These are phyloP conservation scores for Drosophila merina DNA, from an alignment of 2,888 invertebrate genomes.

Conservation along the genomic window DNA sequence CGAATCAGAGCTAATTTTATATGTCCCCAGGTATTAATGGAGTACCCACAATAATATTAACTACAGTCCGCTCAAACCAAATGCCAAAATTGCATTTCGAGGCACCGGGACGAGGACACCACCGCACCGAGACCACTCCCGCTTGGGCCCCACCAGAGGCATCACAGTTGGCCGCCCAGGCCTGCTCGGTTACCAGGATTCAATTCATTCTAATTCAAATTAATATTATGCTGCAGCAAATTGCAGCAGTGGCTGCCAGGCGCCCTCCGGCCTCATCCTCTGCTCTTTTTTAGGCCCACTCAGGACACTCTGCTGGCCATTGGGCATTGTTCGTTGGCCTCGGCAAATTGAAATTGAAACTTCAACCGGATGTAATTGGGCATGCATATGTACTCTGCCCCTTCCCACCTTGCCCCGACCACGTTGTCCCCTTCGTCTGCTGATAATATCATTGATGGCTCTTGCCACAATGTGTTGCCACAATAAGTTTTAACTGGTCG, in stretches of 20 bases:
- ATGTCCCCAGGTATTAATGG: constrained; percentile 13
- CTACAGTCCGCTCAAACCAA: constrained; percentile 6
- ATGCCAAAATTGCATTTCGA: constrained; percentile 42
- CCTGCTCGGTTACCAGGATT: constrained; percentile 9
- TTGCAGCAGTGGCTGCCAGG: constrained; percentile 43
- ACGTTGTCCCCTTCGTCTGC: constrained; percentile 2
- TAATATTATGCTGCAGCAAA: constrained; percentile 71
- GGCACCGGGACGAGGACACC: constrained; percentile 4
- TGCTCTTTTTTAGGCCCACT: constrained; percentile 40
- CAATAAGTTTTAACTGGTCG: constrained; percentile 75
- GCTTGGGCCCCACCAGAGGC: constrained; percentile 2
- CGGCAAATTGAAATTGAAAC: constrained; percentile 78
- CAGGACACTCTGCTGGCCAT: constrained; percentile 13
- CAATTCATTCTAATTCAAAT: constrained; percentile 74
- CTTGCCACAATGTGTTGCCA: constrained; percentile 77
- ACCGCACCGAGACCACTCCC: constrained; percentile 1
- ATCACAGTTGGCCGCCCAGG: constrained; percentile 8
- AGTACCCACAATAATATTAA: constrained; percentile 17
- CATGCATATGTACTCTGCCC: constrained; percentile 65
- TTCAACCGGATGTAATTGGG: constrained; percentile 80
- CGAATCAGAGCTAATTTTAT: constrained; percentile 12
- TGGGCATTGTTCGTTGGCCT: constrained; percentile 38
- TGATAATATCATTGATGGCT: constrained; percentile 79
- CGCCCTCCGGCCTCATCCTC: constrained; percentile 43
- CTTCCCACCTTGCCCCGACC: background rate